These are phyloP conservation scores for Channa argus DNA, from an alignment of 2,113 vertebrate species.

Conservation along the genomic window DNA sequence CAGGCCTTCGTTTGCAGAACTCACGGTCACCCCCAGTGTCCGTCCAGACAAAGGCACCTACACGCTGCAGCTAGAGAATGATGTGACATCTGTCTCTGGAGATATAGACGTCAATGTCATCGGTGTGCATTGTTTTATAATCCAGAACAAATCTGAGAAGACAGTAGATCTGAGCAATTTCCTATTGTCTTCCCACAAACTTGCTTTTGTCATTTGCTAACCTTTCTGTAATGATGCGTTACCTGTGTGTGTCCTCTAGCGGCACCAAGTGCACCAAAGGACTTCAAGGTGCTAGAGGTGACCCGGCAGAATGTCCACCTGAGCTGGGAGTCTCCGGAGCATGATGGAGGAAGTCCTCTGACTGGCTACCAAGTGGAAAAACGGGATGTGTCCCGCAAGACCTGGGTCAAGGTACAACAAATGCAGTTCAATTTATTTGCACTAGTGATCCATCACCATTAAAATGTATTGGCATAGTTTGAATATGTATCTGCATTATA, in stretches of 20 bases:
- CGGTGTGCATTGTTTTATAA: slow-evolving; percentile 80
- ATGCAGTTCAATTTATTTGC: too few relatives aligned
- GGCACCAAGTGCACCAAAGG: slow-evolving; percentile 93
- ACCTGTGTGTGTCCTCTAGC: slow-evolving; percentile 80
- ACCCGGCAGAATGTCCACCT: slow-evolving; percentile 90
- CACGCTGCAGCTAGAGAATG: slow-evolving; percentile 90
- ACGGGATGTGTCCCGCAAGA: slow-evolving; percentile 93
- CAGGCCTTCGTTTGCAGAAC: slow-evolving; percentile 88
- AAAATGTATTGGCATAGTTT: too few relatives aligned
- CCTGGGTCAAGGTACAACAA: slow-evolving; percentile 91
- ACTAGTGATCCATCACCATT: too few relatives aligned
- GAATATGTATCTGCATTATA: too few relatives aligned
- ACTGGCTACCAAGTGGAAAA: slow-evolving; percentile 96
- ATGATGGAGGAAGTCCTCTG: slow-evolving; percentile 96
- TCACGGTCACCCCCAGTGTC: slow-evolving; percentile 91
- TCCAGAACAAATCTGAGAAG: background rate
- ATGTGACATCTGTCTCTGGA: slow-evolving; percentile 89
- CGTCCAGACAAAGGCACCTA: slow-evolving; percentile 95
- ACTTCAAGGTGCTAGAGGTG: slow-evolving; percentile 92
- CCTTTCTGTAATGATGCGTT: fast-evolving
- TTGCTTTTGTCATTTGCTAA: background rate
- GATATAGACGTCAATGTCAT: slow-evolving; percentile 97
- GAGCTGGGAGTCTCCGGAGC: slow-evolving; percentile 95
- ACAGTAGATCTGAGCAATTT: too few relatives aligned
- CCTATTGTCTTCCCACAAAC: too few relatives aligned